These are phyloP conservation scores for Eublepharis macularius DNA, from an alignment of 2,113 vertebrate species.

Conservation along the genomic window DNA sequence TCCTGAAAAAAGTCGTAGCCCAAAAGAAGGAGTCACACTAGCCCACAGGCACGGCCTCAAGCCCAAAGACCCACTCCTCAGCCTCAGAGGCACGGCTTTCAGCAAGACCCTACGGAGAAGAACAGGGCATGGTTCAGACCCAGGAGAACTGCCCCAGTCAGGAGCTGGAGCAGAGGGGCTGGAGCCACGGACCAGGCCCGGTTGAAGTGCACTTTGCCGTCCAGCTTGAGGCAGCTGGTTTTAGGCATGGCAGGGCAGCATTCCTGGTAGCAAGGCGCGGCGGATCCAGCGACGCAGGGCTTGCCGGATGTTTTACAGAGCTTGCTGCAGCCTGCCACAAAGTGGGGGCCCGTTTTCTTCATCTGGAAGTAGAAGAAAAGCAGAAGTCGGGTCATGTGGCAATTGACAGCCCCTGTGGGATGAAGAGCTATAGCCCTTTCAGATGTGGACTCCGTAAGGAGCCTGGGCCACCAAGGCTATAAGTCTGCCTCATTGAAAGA, in stretches of 20 bases:
- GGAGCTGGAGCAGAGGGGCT: neutral
- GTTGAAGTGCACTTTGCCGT: conserved; percentile 72
- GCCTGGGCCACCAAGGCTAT: neutral
- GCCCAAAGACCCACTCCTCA: neutral
- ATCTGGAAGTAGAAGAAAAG: conserved; percentile 68
- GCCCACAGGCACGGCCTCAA: neutral
- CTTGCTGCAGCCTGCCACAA: conserved; percentile 71
- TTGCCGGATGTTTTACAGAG: conserved; percentile 67
- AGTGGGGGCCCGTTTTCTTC: conserved; percentile 65
- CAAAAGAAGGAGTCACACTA: neutral
- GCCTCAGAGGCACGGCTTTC: accelerated
- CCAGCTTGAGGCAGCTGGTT: conserved; percentile 78
- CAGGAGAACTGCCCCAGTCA: conserved; percentile 11
- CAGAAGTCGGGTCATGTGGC: too few species aligned
- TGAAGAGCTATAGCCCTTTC: neutral
- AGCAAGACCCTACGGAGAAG: neutral
- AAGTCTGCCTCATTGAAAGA: neutral
- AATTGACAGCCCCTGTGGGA: too few species aligned
- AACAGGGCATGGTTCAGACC: neutral
- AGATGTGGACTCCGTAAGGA: too few species aligned
- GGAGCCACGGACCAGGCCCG: conserved; percentile 31
- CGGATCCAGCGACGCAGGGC: conserved; percentile 40
- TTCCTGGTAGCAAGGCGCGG: conserved; percentile 73
- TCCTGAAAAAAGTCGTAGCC: accelerated
- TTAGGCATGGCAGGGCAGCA: conserved; percentile 73